Conservation (phyloP, 2,797 vertebrate species). For the Uromys caudimaculatus region DNA sequence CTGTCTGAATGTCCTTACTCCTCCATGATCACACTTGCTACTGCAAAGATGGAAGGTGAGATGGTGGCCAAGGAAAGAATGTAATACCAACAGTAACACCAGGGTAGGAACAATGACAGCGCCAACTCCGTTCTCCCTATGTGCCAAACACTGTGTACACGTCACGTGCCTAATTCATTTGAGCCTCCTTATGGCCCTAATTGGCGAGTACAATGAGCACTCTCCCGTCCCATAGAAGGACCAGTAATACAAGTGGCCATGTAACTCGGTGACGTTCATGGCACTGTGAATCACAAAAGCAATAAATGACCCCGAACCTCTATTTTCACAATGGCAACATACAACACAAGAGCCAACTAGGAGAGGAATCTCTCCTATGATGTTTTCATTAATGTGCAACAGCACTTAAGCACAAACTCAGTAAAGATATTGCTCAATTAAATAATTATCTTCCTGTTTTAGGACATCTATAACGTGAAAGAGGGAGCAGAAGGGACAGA, state of each 20-base stretch:
- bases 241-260: background rate
- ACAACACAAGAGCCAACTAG: background rate
- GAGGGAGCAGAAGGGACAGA: background rate
- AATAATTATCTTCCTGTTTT: conserved; percentile 1
- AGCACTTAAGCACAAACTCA: background rate
- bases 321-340: background rate
- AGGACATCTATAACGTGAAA: background rate
- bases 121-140: background rate
- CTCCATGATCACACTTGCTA: background rate
- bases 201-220: background rate
- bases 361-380: background rate
- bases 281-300: background rate
- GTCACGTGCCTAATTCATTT: background rate
- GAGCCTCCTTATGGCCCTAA: background rate
- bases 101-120: background rate
- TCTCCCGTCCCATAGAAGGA: background rate
- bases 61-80: background rate
- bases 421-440: background rate
- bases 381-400: background rate
- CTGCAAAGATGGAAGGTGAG: background rate
- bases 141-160: background rate
- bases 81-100: background rate
- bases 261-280: background rate
- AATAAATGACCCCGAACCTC: background rate
- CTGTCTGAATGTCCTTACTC: background rate